A percentile compares a stretch with the other conserved stretches of the same genome.
These are phyloP conservation scores for Hypselothyrea guttata DNA, from an alignment of 2,888 invertebrate species.

Conservation along the genomic window DNA sequence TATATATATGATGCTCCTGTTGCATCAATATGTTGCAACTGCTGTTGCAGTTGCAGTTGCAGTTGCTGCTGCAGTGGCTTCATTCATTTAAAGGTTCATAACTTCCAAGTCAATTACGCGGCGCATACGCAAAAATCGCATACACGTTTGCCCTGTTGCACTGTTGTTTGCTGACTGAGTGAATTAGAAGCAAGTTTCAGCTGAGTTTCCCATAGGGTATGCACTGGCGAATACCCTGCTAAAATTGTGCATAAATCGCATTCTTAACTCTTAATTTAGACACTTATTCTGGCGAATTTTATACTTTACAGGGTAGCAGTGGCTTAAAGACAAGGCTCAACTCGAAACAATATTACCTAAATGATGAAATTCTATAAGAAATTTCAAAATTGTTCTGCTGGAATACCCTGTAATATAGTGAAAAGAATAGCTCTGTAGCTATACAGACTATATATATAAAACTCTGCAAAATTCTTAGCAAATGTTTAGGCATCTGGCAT, in stretches of 20 bases:
- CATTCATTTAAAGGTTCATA: slow-evolving; percentile 78
- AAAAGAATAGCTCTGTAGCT: too few species aligned
- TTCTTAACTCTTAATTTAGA: too few species aligned
- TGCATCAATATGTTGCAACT: slow-evolving; percentile 1
- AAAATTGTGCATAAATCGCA: too few species aligned
- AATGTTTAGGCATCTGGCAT: too few species aligned
- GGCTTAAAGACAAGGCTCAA: too few species aligned
- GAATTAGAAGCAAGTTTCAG: slow-evolving; percentile 39
- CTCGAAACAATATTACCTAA: too few species aligned
- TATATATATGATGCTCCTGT: slow-evolving; percentile 18
- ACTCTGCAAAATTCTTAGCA: too few species aligned
- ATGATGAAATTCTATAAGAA: too few species aligned
- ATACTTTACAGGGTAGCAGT: too few species aligned
- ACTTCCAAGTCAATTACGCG: slow-evolving; percentile 78
- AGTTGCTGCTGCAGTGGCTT: slow-evolving; percentile 48
- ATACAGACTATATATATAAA: too few species aligned
- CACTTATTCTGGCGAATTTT: too few species aligned
- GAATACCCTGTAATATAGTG: slow-evolving; percentile 2
- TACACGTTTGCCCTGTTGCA: slow-evolving; percentile 32
- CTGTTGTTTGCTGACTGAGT: slow-evolving; percentile 43
- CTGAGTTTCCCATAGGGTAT: not conserved
- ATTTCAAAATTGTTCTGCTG: too few species aligned
- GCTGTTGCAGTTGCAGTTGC: slow-evolving; percentile 15
- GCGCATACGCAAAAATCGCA: slow-evolving; percentile 51
- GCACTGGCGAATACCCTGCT: slow-evolving; percentile 4